Conservation (phyloP, 53 echinoderm and acorn worm species). For the Crossaster papposus region DNA sequence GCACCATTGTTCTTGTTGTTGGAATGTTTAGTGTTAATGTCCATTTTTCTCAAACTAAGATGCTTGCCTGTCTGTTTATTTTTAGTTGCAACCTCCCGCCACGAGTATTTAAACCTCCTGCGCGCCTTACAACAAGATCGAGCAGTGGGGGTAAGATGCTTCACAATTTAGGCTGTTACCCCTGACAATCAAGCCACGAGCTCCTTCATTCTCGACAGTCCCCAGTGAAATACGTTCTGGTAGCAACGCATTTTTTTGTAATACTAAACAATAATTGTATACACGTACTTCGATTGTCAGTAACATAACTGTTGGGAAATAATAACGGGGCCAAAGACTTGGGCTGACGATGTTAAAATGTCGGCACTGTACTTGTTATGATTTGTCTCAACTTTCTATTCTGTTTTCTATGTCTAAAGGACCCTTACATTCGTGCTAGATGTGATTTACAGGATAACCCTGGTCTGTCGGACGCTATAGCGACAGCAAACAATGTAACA, state of each 20-base stretch:
- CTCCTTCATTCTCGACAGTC: too few relatives aligned
- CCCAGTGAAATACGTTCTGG: too few relatives aligned
- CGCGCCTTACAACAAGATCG: not conserved
- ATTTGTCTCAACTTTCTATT: not conserved
- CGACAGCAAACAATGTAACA: slow-evolving; percentile 12
- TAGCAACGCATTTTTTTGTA: too few relatives aligned
- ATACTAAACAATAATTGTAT: too few relatives aligned
- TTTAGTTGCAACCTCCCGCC: not conserved
- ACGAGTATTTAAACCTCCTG: not conserved
- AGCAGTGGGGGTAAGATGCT: not conserved
- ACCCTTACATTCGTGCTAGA: slow-evolving; percentile 13
- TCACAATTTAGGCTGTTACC: too few relatives aligned
- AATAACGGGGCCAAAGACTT: too few relatives aligned
- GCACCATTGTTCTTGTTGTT: too few relatives aligned
- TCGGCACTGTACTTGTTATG: not conserved
- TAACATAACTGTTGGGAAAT: too few relatives aligned
- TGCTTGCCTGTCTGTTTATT: not conserved
- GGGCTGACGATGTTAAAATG: too few relatives aligned
- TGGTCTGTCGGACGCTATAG: not conserved
- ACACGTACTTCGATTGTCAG: too few relatives aligned
- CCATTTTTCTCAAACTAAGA: not conserved
- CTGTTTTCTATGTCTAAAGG: not conserved
- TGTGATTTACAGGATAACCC: slow-evolving; percentile 16
- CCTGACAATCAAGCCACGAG: too few relatives aligned
- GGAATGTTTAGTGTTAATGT: not conserved